Base-by-base conservation (phyloP, 2,888 invertebrate genomes). In the Leptinotarsa peninsularis region DNA sequence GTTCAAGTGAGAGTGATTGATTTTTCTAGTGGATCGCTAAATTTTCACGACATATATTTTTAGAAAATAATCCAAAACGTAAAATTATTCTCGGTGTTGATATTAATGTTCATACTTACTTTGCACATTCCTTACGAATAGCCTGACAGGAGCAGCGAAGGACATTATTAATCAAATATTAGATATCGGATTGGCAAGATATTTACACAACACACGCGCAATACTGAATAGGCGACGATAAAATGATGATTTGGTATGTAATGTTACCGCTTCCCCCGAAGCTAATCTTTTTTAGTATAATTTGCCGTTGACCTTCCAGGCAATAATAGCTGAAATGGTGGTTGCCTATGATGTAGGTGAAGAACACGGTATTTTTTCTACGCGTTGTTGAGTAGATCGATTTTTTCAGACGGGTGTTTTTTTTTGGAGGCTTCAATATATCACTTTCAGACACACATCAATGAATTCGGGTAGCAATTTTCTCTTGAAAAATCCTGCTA, bases 111-210 rank as follows among this genome's bases (percentile, higher is more conserved):
- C n/a, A 33, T 74, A 76, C 74, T 74, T 71, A 75, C 71, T 66
- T 73, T 76, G 76, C 14, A 73, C 56, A 33, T 73, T 71, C 18
- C 68, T 71, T 15, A 73, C 49, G 21, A 75, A 33, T 17, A 68
- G 69, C 66, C 70, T 70, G 13, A 66, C 63, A 23, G 74, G 56
- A 49, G 56, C 43, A 58, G 14, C 27, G n/a, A 74, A 56, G 17
- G 66, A 43, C 74, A 74, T 74, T 54, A 49, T 56, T 33, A n/a
- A 63, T 18, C 18, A 43, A 52, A 43, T 14, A 49, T 58, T 67
- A 43, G 43, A 43, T 14, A 49, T 58, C 58, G 56, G 49, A 63
- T 63, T 63, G 63, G n/a, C 63, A 13, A 73, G 52, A 60, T 68
- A 56, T 74, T 70, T 67, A 49, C 74, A 66, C 70, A 70, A 43